phyloP scores from a whole-genome alignment of 2,888 invertebrate species.

The Lithophane semibrunnea region DNA sequence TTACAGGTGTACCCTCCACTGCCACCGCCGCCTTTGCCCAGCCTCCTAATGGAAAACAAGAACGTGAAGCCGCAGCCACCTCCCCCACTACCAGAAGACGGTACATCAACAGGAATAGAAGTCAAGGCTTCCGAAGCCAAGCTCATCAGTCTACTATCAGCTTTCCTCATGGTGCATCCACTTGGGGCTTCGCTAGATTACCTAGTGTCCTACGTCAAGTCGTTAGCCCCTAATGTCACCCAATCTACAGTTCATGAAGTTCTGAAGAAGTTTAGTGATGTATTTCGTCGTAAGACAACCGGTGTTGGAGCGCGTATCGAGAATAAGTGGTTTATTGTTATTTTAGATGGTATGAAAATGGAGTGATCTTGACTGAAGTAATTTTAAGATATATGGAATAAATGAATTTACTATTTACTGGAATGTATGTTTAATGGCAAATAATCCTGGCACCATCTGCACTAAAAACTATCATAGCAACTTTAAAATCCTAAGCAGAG shows the following conservation, averaged over 20 bases:
- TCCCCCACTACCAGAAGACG: constrained; percentile 65
- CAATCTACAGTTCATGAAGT: constrained; percentile 74
- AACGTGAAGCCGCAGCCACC: constrained; percentile 68
- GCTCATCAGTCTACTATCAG: constrained; percentile 83
- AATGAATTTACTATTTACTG: constrained; percentile 12
- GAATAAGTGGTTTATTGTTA: constrained; percentile 78
- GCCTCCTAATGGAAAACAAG: constrained; percentile 7
- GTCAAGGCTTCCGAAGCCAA: constrained; percentile 77
- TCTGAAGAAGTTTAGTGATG: constrained; percentile 77
- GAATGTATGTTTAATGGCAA: neutral
- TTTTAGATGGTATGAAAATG: constrained; percentile 73
- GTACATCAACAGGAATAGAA: constrained; percentile 65
- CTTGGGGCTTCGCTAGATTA: constrained; percentile 82
- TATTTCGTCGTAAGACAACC: constrained; percentile 75
- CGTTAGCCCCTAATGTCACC: constrained; percentile 75
- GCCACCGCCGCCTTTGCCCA: constrained; percentile 69
- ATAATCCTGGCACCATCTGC: too few relatives aligned
- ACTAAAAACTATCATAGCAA: neutral
- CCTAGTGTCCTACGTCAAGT: constrained; percentile 80
- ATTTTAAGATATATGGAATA: constrained; percentile 24
- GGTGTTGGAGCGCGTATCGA: constrained; percentile 79
- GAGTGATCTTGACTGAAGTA: constrained; percentile 5
- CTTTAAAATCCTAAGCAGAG: neutral
- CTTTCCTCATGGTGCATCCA: constrained; percentile 84
- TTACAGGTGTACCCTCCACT: constrained; percentile 69